A percentile compares a stretch with the other conserved stretches of the same genome.
phyloP scores from a whole-genome alignment of 2,888 invertebrate genomes.

The Dasypogon diadema region DNA sequence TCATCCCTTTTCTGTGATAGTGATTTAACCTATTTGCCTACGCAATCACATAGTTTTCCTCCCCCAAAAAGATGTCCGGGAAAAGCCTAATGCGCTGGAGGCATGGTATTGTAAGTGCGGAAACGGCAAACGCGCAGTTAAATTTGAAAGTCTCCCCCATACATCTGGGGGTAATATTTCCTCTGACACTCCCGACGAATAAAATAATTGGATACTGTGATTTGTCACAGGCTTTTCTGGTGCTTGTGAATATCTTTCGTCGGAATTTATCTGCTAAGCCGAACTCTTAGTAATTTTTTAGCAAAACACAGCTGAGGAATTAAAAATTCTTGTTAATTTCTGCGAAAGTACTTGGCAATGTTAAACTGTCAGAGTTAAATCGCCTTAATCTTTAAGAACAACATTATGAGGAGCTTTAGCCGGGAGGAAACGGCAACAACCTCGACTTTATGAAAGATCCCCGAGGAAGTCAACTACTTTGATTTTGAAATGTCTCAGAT shows the following conservation, averaged over 20 bases:
- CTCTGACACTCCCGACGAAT: background rate
- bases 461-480: constrained; percentile 26
- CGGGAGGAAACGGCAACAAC: background rate
- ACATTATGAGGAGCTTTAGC: background rate
- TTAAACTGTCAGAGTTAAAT: constrained; percentile 36
- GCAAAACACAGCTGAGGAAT: background rate
- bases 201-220: background rate
- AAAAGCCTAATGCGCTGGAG: background rate
- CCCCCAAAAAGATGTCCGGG: background rate
- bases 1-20: background rate
- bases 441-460: constrained; percentile 28
- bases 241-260: background rate
- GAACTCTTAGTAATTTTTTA: background rate
- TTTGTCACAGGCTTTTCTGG: background rate
- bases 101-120: background rate
- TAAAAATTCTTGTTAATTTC: constrained; percentile 24
- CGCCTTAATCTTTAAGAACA: constrained; percentile 17
- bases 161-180: background rate
- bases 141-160: background rate
- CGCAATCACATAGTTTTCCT: constrained; percentile 8
- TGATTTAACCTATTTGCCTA: background rate
- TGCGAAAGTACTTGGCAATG: constrained; percentile 13
- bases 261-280: background rate
- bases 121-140: background rate
- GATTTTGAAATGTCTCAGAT: constrained; percentile 13